These are phyloP conservation scores for Apomyelois bistriatella DNA, from an alignment of 2,888 invertebrate genomes.

Conservation along the genomic window DNA sequence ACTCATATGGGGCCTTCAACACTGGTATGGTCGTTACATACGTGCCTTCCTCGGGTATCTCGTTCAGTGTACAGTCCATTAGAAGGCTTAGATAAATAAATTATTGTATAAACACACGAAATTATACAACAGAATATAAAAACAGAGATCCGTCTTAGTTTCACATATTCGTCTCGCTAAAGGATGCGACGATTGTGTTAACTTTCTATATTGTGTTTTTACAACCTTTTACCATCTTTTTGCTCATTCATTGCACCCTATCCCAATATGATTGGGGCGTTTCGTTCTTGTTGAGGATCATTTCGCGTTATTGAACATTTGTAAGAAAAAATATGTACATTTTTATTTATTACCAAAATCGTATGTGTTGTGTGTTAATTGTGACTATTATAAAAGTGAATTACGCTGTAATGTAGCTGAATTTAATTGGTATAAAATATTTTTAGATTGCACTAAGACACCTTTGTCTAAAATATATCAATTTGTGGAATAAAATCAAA, in stretches of 20 bases:
- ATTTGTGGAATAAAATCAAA: slow-evolving; percentile 7
- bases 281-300: slow-evolving; percentile 1
- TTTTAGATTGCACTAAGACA: slow-evolving; percentile 7
- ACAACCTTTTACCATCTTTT: background rate
- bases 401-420: slow-evolving; percentile 10
- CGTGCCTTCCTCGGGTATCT: background rate
- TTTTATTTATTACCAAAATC: slow-evolving; percentile 9
- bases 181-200: slow-evolving; percentile 11
- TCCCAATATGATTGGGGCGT: slow-evolving; percentile 5
- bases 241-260: background rate
- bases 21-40: background rate
- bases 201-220: background rate
- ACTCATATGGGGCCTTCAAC: background rate
- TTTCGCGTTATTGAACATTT: slow-evolving; percentile 4
- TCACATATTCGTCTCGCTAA: slow-evolving; percentile 11
- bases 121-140: background rate
- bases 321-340: slow-evolving; percentile 8
- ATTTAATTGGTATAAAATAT: slow-evolving; percentile 10
- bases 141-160: slow-evolving; percentile 9
- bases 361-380: slow-evolving; percentile 11
- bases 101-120: slow-evolving; percentile 8
- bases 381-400: slow-evolving; percentile 11
- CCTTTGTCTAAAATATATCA: slow-evolving; percentile 4
- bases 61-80: slow-evolving; percentile 1
- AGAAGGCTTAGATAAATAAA: slow-evolving; percentile 11